phyloP scores from a whole-genome alignment of 2,888 invertebrate species.

The Lasioglossum calceatum region DNA sequence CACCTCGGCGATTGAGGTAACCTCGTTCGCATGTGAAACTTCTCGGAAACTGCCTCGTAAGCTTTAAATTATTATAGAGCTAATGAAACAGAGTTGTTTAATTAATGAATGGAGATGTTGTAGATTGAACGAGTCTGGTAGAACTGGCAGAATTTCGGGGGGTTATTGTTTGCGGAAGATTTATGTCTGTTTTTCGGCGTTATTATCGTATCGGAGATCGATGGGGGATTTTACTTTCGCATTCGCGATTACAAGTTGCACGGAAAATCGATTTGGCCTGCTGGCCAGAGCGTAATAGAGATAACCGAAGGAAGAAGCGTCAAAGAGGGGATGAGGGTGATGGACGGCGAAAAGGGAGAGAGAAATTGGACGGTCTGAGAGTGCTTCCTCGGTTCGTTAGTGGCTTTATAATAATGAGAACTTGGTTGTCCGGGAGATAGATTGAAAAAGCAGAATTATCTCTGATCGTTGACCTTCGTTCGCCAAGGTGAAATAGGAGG shows the following conservation, averaged over 20 bases:
- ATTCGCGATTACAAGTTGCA: slow-evolving; percentile 61
- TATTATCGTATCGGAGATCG: slow-evolving; percentile 14
- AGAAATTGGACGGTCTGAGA: slow-evolving; percentile 65
- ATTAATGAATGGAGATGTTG: neutral
- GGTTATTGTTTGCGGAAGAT: neutral
- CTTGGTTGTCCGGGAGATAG: slow-evolving; percentile 63
- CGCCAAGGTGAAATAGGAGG: neutral
- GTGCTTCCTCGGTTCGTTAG: slow-evolving; percentile 79
- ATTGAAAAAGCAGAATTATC: slow-evolving; percentile 78
- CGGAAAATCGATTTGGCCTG: slow-evolving; percentile 76
- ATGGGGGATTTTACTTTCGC: slow-evolving; percentile 62
- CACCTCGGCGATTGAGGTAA: no score
- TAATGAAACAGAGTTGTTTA: neutral
- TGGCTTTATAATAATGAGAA: slow-evolving; percentile 80
- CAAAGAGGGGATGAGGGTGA: slow-evolving; percentile 30
- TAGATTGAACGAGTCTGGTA: neutral
- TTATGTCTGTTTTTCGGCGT: neutral
- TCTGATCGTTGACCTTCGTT: slow-evolving; percentile 76
- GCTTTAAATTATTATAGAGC: neutral
- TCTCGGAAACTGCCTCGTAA: neutral
- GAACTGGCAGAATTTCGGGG: neutral
- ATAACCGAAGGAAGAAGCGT: slow-evolving; percentile 40
- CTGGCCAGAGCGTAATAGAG: slow-evolving; percentile 56
- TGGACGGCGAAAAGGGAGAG: slow-evolving; percentile 46
- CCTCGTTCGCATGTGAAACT: neutral